These are phyloP conservation scores for Phalera bucephala DNA, from an alignment of 2,888 invertebrate genomes.

Conservation along the genomic window DNA sequence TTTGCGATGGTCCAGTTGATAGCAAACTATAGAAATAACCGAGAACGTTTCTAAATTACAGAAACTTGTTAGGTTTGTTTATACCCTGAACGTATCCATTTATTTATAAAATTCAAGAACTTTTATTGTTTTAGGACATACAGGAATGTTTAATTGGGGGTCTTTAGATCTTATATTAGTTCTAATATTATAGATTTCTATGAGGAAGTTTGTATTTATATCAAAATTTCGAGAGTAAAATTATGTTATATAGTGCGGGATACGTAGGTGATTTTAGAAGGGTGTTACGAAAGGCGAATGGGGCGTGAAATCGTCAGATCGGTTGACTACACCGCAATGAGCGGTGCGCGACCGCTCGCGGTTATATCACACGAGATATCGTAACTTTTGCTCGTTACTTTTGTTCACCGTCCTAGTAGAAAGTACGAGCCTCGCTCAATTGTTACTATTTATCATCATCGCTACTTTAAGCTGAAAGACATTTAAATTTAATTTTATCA, in stretches of 20 bases:
- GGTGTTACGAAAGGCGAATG: constrained; percentile 54
- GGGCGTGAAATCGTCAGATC: constrained; percentile 52
- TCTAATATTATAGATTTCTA: too few species aligned
- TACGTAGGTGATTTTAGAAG: constrained; percentile 38
- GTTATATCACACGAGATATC: constrained; percentile 74
- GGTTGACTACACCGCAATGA: constrained; percentile 39
- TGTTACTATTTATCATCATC: constrained; percentile 57
- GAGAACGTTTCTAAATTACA: too few species aligned
- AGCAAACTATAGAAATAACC: constrained; percentile 1
- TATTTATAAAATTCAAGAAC: too few species aligned
- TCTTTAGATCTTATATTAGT: too few species aligned
- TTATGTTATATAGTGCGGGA: constrained; percentile 8
- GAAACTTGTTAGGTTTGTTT: too few species aligned
- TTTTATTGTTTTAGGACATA: too few species aligned
- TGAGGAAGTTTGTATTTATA: too few species aligned
- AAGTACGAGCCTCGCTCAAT: constrained; percentile 71
- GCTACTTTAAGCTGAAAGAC: not conserved
- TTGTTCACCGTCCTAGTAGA: constrained; percentile 66
- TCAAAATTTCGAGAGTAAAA: too few species aligned
- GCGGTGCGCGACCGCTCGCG: constrained; percentile 36
- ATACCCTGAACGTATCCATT: too few species aligned
- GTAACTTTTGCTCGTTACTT: constrained; percentile 71
- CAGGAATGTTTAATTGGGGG: too few species aligned
- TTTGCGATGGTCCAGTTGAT: constrained; percentile 23
- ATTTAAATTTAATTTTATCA: too few species aligned